Evolutionary conservation across 1,140 invertebrate species (phyloP), one percentile per base, ranked within the genome.

Genomic region (Caenorhabditis latens): DNA sequence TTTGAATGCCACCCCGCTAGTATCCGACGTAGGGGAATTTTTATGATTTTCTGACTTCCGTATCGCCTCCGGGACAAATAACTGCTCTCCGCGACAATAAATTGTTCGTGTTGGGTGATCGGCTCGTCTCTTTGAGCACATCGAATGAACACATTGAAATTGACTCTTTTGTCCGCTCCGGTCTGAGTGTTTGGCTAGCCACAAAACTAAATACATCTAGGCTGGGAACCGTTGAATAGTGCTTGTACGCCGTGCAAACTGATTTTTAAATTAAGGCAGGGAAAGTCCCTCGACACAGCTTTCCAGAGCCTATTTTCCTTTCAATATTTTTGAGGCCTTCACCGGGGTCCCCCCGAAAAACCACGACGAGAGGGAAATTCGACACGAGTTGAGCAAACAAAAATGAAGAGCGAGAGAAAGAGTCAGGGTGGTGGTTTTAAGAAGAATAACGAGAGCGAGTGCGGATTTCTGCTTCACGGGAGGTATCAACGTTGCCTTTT

Each of bases 341-440:
- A 11, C n/a, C n/a, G 7, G 43, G 43, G 21, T 40, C 46, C 53
- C 71, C 46, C 46, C 19, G 71, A 79, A 79, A 79, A 79, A n/a
- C 71, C 43, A 50, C 71, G 11, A 79, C 71, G 46, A 24, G 71
- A 79, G n/a, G 43, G 71, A 79, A 79, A 79, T 79, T 79, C 71
- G 71, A 79, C 71, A 79, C 71, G 71, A 79, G 71, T 79, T 79
- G 43, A n/a, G 71, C 71, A 79, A 79, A 79, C 46, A 79, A 79
- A 79, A 46, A 71, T 46, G 71, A 79, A 79, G n/a, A 50, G 21
- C 71, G 71, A 79, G 71, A 7, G 67, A 75, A 75, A 46, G 43
- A 50, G 43, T 79, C 43, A 50, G 71, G 43, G 71, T 50, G 14
- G 65, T 43, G 46, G 71, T 32, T 79, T 79, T 50, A 5, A 19